These are phyloP conservation scores for Megaustenia siamemsis DNA, from an alignment of 2,888 invertebrate species.

Conservation along the genomic window DNA sequence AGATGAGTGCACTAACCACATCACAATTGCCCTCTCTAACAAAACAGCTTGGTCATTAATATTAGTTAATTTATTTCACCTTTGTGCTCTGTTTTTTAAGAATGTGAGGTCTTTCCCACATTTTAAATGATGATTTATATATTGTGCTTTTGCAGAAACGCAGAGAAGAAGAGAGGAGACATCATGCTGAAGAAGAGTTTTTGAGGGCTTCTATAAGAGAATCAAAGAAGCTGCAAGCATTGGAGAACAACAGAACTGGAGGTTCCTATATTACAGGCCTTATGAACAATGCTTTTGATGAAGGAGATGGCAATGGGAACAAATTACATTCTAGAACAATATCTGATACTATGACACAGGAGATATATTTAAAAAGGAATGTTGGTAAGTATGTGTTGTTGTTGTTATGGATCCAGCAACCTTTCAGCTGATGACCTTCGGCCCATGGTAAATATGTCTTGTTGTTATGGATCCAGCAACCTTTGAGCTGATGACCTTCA, in stretches of 20 bases:
- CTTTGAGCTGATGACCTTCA: no score
- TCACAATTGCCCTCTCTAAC: no score
- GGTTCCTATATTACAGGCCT: slow-evolving; percentile 67
- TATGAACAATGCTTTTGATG: slow-evolving; percentile 76
- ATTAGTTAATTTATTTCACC: no score
- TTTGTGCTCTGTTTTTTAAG: no score
- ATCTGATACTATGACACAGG: slow-evolving; percentile 42
- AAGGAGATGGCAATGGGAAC: slow-evolving; percentile 60
- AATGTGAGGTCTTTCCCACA: no score
- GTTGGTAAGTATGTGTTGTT: slow-evolving; percentile 64
- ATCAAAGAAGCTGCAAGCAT: slow-evolving; percentile 93
- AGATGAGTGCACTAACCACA: no score
- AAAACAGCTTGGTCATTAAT: no score
- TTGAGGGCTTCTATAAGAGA: slow-evolving; percentile 92
- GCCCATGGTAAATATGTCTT: no score
- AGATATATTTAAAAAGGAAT: slow-evolving; percentile 71
- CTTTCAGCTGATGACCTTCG: no score
- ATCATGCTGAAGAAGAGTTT: slow-evolving; percentile 94
- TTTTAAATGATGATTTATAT: neutral
- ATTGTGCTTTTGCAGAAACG: slow-evolving; percentile 83
- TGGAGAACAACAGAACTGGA: slow-evolving; percentile 75
- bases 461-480: no score
- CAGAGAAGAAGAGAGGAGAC: slow-evolving; percentile 90
- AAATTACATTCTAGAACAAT: slow-evolving; percentile 49
- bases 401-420: no score